Base-by-base conservation (phyloP, 2,888 invertebrate species). In the Phengaris arion region DNA sequence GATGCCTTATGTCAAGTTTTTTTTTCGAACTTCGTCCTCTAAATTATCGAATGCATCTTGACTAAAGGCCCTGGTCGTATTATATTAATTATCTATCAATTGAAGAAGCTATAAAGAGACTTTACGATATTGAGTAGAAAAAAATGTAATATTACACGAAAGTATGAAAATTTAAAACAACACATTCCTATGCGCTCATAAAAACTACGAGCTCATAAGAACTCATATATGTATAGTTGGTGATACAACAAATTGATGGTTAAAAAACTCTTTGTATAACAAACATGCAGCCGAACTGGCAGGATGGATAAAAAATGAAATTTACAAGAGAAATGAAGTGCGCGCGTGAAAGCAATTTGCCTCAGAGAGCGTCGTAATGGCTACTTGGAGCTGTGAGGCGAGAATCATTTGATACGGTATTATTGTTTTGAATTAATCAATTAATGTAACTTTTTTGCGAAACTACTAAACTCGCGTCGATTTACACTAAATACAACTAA, bases 291-390 rank as follows among this genome's bases (percentile, higher is more conserved):
- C 69, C 69, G 69, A 75, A 75, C 75, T 46, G 48, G 48, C 48
- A 68, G 82, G 82, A 85, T 82, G 81, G 83, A 84, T 85, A 86
- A 88, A 87, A 89, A 88, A 86, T 85, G 84, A 87, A 87, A 87
- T 87, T 87, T 88, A 84, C 86, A 85, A 83, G 85, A 84, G 86
- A 84, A 87, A 88, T 88, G 88, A 88, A 88, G 87, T 87, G 85
- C 82, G 83, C 85, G 79, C 78, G 75, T 69, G 76, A 78, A 84
- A 87, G 89, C 88, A 88, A 89, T 88, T 87, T 89, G 84, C 84
- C 84, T 84, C 83, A 76, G 85, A 85, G 87, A 83, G 82, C 82
- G 81, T 81, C 80, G 85, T 89, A 87, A 88, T 87, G 85, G 87
- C 84, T 81, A 86, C 86, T 85, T 76, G 57, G 72, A 46, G 52